Evolutionary conservation across 2,888 invertebrate species (phyloP).

Genomic region (Euzophera pinguis): DNA sequence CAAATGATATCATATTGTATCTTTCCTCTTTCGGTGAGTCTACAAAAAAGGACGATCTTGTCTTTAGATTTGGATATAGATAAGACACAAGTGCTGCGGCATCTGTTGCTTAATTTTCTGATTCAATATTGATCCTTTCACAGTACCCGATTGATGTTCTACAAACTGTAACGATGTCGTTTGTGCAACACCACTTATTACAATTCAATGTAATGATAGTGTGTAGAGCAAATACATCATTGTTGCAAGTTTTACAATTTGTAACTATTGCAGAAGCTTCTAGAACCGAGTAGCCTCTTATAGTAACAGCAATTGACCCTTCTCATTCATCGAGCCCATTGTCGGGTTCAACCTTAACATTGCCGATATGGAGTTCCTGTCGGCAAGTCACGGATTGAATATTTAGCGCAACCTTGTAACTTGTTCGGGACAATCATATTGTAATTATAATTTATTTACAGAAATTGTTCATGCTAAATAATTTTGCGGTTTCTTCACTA

Average conservation of each 20-base stretch:
- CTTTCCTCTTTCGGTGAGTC: no score
- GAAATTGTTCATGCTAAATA: no score
- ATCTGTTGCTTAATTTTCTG: background rate
- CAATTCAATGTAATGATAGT: background rate
- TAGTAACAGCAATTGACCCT: background rate
- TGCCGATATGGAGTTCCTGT: slow-evolving; percentile 8
- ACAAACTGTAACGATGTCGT: background rate
- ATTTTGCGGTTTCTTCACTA: no score
- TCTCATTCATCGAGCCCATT: background rate
- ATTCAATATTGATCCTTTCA: background rate
- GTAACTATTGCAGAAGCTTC: background rate
- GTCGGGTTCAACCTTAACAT: slow-evolving; percentile 3
- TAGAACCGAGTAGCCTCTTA: no score
- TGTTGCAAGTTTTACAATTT: background rate
- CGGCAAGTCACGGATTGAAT: background rate
- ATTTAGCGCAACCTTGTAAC: background rate
- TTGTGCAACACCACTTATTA: background rate
- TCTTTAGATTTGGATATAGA: no score
- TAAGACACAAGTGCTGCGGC: background rate
- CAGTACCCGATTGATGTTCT: background rate
- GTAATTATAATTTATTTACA: no score
- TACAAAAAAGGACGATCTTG: no score
- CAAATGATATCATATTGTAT: no score
- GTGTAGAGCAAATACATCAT: background rate
- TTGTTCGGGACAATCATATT: background rate